phyloP scores from a whole-genome alignment of 2,113 vertebrate species.

The Lucifuga dentata region DNA sequence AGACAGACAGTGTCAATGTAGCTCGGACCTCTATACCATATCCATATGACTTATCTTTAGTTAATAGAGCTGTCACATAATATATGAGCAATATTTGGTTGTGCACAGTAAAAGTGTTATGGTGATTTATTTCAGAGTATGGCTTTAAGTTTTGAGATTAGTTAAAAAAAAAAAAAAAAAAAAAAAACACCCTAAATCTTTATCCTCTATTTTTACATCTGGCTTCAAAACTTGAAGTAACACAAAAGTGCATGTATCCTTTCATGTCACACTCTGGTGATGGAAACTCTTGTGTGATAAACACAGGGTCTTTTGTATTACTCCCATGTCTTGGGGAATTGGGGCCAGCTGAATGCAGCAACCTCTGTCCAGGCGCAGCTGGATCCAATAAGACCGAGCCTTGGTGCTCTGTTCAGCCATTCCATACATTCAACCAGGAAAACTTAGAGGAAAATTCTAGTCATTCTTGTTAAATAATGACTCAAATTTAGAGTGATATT shows the following conservation, averaged over 20 bases:
- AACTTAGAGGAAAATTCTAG: slow-evolving; percentile 45
- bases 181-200: not conserved
- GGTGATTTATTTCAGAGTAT: slow-evolving; percentile 8
- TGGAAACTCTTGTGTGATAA: slow-evolving; percentile 58
- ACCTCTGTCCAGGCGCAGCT: slow-evolving; percentile 67
- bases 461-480: not conserved
- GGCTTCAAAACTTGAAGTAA: slow-evolving; percentile 7
- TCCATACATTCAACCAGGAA: slow-evolving; percentile 74
- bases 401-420: slow-evolving; percentile 59
- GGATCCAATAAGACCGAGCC: slow-evolving; percentile 63
- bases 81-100: slow-evolving; percentile 13
- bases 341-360: slow-evolving; percentile 54
- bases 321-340: slow-evolving; percentile 57
- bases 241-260: slow-evolving; percentile 22
- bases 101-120: not conserved
- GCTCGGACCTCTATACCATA: slow-evolving; percentile 18
- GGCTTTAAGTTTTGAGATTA: not conserved
- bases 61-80: slow-evolving; percentile 1
- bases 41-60: slow-evolving; percentile 32
- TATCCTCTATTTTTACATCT: slow-evolving; percentile 26
- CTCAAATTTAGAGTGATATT: slow-evolving; percentile 8
- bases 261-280: slow-evolving; percentile 24
- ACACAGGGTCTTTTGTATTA: slow-evolving; percentile 68
- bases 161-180: slow-evolving; percentile 8
- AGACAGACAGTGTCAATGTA: slow-evolving; percentile 42